Evolutionary conservation across 2,888 invertebrate genomes (phyloP).

Genomic region (Orthosia incerta): DNA sequence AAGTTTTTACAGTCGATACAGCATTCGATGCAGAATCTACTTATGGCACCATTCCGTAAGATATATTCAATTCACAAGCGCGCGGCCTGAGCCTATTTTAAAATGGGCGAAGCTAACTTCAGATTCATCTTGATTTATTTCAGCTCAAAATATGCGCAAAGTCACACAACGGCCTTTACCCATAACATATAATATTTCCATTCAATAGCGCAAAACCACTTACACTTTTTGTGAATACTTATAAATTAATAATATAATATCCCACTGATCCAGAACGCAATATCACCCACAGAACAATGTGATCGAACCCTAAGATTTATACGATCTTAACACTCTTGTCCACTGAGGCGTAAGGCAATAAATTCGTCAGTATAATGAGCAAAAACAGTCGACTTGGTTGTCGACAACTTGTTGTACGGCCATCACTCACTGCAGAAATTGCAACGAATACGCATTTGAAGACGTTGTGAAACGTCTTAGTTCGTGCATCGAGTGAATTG

Average conservation of each 20-base stretch:
- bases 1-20: not conserved
- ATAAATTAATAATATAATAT: slow-evolving; percentile 32
- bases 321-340: slow-evolving; percentile 37
- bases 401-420: slow-evolving; percentile 46
- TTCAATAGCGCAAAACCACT: slow-evolving; percentile 31
- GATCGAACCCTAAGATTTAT: slow-evolving; percentile 36
- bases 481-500: not conserved
- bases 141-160: not conserved
- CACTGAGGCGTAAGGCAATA: slow-evolving; percentile 53
- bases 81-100: not conserved
- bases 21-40: not conserved
- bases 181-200: slow-evolving; percentile 17
- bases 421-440: slow-evolving; percentile 46
- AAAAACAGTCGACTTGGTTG: slow-evolving; percentile 54
- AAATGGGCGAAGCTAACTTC: slow-evolving; percentile 2
- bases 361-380: slow-evolving; percentile 54
- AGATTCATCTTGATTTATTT: slow-evolving; percentile 5
- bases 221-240: slow-evolving; percentile 24
- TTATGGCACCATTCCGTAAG: not conserved
- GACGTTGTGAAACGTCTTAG: slow-evolving; percentile 28
- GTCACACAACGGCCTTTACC: not conserved
- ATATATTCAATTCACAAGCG: not conserved
- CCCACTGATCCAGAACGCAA: slow-evolving; percentile 43
- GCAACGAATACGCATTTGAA: slow-evolving; percentile 27
- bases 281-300: slow-evolving; percentile 45